Evolutionary conservation across 2,888 invertebrate species (phyloP).

Genomic region (Patella depressa): DNA sequence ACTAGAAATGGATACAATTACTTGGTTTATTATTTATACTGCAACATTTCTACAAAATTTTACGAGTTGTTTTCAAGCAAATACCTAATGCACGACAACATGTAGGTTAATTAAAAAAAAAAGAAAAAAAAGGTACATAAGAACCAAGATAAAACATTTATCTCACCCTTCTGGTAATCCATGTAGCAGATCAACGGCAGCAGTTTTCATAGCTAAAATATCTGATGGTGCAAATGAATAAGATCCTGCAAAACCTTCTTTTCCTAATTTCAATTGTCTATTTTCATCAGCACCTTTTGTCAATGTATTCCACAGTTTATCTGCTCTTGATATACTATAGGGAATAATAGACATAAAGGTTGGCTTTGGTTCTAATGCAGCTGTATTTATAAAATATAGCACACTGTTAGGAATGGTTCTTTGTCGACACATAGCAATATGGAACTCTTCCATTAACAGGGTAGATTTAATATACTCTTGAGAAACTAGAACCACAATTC

Average conservation of each 20-base stretch:
- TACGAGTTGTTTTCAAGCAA: too few relatives aligned
- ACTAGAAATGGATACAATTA: too few relatives aligned
- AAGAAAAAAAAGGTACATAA: too few relatives aligned
- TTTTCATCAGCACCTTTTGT: background rate
- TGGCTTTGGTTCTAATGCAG: constrained; percentile 29
- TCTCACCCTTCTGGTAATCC: too few relatives aligned
- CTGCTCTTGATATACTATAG: constrained; percentile 41
- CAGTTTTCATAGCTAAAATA: constrained; percentile 18
- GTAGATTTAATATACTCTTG: constrained; percentile 49
- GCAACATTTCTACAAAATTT: too few relatives aligned
- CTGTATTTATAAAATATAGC: constrained; percentile 48
- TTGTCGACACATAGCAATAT: constrained; percentile 56
- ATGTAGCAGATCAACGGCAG: constrained; percentile 11
- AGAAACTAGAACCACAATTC: constrained; percentile 59
- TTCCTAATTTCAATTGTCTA: background rate
- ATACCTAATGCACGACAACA: too few relatives aligned
- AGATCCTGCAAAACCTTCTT: constrained; percentile 6
- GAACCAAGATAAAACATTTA: too few relatives aligned
- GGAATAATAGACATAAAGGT: constrained; percentile 46
- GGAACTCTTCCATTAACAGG: constrained; percentile 58
- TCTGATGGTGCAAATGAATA: constrained; percentile 13
- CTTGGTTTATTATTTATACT: too few relatives aligned
- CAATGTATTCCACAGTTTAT: constrained; percentile 33
- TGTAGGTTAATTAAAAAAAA: too few relatives aligned
- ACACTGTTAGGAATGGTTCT: constrained; percentile 37